Percentiles rank a stretch among this genome's conserved stretches.
Conservation (phyloP, 2,888 invertebrate genomes). For the Acanthococcus lagerstroemiae region DNA sequence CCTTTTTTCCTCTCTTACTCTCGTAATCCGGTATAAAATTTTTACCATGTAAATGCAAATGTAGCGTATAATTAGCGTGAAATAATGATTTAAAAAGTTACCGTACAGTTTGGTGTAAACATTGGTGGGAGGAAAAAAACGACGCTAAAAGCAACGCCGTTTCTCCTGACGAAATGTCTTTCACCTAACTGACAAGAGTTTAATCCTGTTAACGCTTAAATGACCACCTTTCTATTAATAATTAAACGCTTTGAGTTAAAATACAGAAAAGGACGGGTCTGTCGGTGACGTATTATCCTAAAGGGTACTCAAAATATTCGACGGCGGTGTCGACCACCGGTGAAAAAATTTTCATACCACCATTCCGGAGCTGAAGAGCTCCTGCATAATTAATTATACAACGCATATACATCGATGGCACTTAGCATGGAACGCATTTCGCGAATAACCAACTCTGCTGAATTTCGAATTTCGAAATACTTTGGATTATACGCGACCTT, state of each 20-base stretch:
- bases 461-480: too few relatives aligned
- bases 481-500: too few relatives aligned
- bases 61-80: too few relatives aligned
- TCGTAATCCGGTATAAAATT: too few relatives aligned
- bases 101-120: neutral
- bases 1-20: too few relatives aligned
- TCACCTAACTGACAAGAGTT: constrained; percentile 27
- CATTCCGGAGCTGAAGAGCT: too few relatives aligned
- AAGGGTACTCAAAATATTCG: constrained; percentile 20
- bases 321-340: neutral
- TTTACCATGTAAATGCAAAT: too few relatives aligned
- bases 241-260: constrained; percentile 23
- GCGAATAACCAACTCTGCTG: too few relatives aligned
- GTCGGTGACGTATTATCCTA: constrained; percentile 9
- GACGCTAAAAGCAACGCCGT: constrained; percentile 20
- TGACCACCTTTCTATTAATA: constrained; percentile 28
- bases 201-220: constrained; percentile 26
- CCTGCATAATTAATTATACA: too few relatives aligned
- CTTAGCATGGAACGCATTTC: too few relatives aligned
- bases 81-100: too few relatives aligned
- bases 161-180: constrained; percentile 14
- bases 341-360: neutral
- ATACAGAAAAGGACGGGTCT: constrained; percentile 9
- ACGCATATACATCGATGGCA: too few relatives aligned
- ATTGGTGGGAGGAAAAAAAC: neutral